Conservation (phyloP, 2,113 vertebrate species). For the Chrysemys picta region DNA sequence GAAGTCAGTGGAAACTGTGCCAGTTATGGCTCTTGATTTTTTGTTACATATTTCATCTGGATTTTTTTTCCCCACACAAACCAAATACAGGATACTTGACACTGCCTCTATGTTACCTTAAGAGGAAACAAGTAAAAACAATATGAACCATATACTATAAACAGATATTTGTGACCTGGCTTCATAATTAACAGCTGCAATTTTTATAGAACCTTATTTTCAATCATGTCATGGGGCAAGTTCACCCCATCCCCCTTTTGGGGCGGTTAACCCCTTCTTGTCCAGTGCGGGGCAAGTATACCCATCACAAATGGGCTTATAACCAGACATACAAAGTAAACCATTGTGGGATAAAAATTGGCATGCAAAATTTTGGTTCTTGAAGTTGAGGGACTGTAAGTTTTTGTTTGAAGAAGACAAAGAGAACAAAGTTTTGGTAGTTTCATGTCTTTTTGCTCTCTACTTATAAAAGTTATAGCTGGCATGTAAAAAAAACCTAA, state of each 20-base stretch:
- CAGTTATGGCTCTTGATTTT: rapidly evolving
- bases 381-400: neutral
- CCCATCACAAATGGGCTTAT: constrained; percentile 8
- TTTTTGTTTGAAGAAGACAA: neutral
- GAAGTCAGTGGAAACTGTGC: neutral
- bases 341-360: neutral
- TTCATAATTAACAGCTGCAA: constrained; percentile 33
- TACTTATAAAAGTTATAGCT: neutral
- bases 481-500: neutral
- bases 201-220: neutral
- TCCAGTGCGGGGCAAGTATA: no score
- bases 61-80: neutral
- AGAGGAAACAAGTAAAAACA: neutral
- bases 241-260: no score
- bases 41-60: neutral
- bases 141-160: neutral
- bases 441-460: neutral
- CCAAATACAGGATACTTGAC: neutral
- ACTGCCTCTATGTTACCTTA: neutral
- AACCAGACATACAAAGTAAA: neutral
- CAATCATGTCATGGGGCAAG: neutral
- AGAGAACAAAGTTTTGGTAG: constrained; percentile 4
- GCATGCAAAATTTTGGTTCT: neutral
- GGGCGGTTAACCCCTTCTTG: no score
- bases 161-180: neutral